Conservation (phyloP, 1,140 invertebrate species). For the Cydia fagiglandana region DNA sequence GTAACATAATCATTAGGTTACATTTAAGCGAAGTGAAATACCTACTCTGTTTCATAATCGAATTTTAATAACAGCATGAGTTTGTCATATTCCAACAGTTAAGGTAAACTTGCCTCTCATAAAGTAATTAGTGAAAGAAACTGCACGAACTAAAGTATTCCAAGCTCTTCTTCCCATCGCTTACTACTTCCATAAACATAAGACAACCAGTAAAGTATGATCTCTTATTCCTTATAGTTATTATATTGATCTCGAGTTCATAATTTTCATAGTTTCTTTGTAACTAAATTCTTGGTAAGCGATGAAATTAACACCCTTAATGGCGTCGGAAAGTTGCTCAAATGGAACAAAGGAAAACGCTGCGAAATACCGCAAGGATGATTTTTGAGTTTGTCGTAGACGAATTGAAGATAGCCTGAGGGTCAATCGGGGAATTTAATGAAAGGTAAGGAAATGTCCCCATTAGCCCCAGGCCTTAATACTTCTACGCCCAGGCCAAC, state of each 20-base stretch:
- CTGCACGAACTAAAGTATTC: conserved; percentile 7
- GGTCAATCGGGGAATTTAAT: neutral
- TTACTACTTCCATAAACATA: neutral
- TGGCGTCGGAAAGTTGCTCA: conserved; percentile 10
- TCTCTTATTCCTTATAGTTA: neutral
- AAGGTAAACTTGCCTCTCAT: conserved; percentile 13
- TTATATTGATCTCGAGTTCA: neutral
- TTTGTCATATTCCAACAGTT: conserved; percentile 7
- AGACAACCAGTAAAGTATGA: neutral
- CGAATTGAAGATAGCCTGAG: neutral
- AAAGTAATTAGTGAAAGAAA: conserved; percentile 27
- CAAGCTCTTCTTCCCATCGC: neutral
- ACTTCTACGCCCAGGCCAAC: too few species aligned
- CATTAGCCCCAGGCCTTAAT: too few species aligned
- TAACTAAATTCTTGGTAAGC: neutral
- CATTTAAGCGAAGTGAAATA: too few species aligned
- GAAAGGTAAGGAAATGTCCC: too few species aligned
- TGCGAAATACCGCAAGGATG: neutral
- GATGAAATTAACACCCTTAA: neutral
- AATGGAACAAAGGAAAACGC: neutral
- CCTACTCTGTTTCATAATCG: too few species aligned
- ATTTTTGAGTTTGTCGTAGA: conserved; percentile 16
- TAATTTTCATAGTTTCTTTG: neutral
- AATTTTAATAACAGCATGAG: conserved; percentile 9
- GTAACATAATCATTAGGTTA: too few species aligned